Evolutionary conservation across 2,113 vertebrate species (phyloP), one percentile per base, ranked within the genome.

Genomic region (Muntiacus muntjak): DNA sequence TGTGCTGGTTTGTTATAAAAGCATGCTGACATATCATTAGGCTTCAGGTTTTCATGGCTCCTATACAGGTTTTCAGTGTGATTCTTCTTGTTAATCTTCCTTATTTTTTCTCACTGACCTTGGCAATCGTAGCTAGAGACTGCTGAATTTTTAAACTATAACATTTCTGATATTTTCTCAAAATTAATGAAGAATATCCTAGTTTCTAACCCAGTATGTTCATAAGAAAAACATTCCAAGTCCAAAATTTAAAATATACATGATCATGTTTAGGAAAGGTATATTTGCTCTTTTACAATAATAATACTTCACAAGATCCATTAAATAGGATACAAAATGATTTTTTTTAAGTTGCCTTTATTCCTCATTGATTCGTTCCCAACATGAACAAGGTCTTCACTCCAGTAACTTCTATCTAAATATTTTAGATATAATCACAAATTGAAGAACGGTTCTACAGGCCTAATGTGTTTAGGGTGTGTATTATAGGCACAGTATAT

Each of bases 171-270:
- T 28, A 87, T 86, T 58, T 89, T 95, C 90, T 83, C 47, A 40
- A 91, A 95, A 58, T 79, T 91, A 93, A 93, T 86, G 19, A 97
- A 95, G 43, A 93, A 50, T 40, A 89, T 54, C 60, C 30, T 28
- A 50, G 10, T 86, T 79, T 76, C 45, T 81, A 93, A 89, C 36
- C 1, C 16, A 55, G 15, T 76, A 86, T 15, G 3, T 90, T 92
- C 12, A 23, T 45, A 55, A 92, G 25, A 36, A 78, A 96, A 95
- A 86, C 79, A 25, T 26, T 57, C 45, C 64, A 19, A 9, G 5
- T 91, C 12, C 60, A 91, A 95, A 95, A 94, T 82, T 83, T n/a
- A 94, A 97, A 89, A 19, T 83, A 89, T 71, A 89, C 4, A 78
- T 8, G 0, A 83, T 43, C 16, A 87, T 36, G 76, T 94, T 86